Conservation (phyloP, 2,888 invertebrate species). For the Cheilosia impressa region DNA sequence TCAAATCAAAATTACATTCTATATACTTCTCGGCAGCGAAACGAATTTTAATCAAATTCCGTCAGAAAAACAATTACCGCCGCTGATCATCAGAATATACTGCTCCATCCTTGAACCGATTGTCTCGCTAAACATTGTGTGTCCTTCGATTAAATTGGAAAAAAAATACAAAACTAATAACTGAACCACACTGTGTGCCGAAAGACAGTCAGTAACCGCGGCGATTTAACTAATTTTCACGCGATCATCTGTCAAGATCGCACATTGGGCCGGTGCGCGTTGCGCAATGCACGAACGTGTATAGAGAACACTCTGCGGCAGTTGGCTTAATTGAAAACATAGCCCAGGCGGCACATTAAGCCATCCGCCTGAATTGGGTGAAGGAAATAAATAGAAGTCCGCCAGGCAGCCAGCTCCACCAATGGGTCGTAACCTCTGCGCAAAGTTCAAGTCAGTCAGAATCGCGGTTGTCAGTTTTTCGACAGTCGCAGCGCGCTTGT, state of each 20-base stretch:
- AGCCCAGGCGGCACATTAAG: slow-evolving; percentile 6
- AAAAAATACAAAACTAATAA: slow-evolving; percentile 45
- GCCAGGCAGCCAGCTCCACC: background rate
- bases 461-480: slow-evolving; percentile 26
- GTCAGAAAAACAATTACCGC: slow-evolving; percentile 29
- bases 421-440: slow-evolving; percentile 58
- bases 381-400: slow-evolving; percentile 52
- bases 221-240: slow-evolving; percentile 42
- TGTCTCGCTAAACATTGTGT: slow-evolving; percentile 46
- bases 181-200: slow-evolving; percentile 35
- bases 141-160: slow-evolving; percentile 68
- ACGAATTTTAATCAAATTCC: slow-evolving; percentile 59
- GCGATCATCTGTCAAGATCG: slow-evolving; percentile 66
- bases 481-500: slow-evolving; percentile 17
- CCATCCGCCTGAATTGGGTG: slow-evolving; percentile 50
- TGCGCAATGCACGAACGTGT: slow-evolving; percentile 53
- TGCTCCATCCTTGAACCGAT: slow-evolving; percentile 65
- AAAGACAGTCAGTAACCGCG: slow-evolving; percentile 15
- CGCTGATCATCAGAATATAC: slow-evolving; percentile 17
- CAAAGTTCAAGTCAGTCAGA: slow-evolving; percentile 62
- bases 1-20: slow-evolving; percentile 64
- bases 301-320: slow-evolving; percentile 16
- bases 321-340: slow-evolving; percentile 61
- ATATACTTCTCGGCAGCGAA: slow-evolving; percentile 16
- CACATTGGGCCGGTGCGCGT: slow-evolving; percentile 11